phyloP scores from a whole-genome alignment of 1,140 invertebrate species.

The Papilio polytes region DNA sequence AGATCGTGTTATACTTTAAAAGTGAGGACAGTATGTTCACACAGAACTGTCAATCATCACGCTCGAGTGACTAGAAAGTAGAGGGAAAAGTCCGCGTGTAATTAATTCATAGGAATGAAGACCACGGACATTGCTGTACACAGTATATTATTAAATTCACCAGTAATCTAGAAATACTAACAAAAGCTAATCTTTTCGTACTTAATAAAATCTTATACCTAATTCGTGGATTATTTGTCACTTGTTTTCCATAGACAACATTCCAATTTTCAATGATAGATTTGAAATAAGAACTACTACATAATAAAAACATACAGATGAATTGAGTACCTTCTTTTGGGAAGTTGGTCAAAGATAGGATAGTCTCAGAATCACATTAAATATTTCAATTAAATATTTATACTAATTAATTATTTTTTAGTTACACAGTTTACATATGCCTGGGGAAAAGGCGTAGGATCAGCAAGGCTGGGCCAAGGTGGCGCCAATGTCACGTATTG shows the following conservation, averaged over 20 bases:
- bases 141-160: too few species aligned
- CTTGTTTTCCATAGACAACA: too few species aligned
- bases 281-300: too few species aligned
- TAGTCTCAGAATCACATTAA: background rate
- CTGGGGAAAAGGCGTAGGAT: constrained; percentile 34
- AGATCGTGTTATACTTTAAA: background rate
- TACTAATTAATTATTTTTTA: constrained; percentile 19
- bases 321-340: too few species aligned
- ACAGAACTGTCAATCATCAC: constrained; percentile 23
- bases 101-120: constrained; percentile 33
- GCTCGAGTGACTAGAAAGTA: constrained; percentile 32
- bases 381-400: background rate
- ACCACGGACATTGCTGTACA: background rate
- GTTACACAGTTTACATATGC: constrained; percentile 19
- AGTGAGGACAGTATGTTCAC: background rate
- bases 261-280: too few species aligned
- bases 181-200: too few species aligned
- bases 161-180: too few species aligned
- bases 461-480: constrained; percentile 43
- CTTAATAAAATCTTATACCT: too few species aligned
- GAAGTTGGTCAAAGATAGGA: too few species aligned
- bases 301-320: too few species aligned
- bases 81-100: constrained; percentile 13
- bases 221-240: too few species aligned
- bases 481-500: constrained; percentile 42